A percentile compares a stretch with the other conserved stretches of the same genome.
These are phyloP conservation scores for Apotomis betuletana DNA, from an alignment of 2,888 invertebrate species.

Conservation along the genomic window DNA sequence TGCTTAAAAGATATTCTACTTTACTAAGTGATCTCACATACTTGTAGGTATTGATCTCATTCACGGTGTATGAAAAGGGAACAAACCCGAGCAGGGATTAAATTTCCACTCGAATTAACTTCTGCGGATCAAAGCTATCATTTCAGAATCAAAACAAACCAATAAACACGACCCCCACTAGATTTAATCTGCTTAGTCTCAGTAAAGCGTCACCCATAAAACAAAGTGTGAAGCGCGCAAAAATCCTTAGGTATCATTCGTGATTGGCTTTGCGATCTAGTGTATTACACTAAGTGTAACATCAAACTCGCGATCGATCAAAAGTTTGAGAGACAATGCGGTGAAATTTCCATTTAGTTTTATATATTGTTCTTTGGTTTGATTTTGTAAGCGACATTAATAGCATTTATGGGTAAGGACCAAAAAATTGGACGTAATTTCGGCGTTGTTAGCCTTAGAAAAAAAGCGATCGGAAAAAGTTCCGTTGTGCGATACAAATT, in stretches of 20 bases:
- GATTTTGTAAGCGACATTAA: too few species aligned
- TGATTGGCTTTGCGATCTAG: neutral
- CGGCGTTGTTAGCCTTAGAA: too few species aligned
- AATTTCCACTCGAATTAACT: slow-evolving; percentile 29
- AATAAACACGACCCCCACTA: slow-evolving; percentile 72
- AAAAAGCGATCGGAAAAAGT: too few species aligned
- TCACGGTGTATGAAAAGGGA: slow-evolving; percentile 15
- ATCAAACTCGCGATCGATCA: too few species aligned
- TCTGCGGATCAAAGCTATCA: slow-evolving; percentile 20
- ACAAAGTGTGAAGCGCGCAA: slow-evolving; percentile 76
- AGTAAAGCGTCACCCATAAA: slow-evolving; percentile 79
- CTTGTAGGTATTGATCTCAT: slow-evolving; percentile 4
- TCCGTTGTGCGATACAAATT: too few species aligned
- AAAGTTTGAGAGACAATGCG: too few species aligned
- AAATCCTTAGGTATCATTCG: slow-evolving; percentile 54
- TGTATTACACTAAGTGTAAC: neutral
- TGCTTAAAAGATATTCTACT: too few species aligned
- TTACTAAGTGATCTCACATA: neutral
- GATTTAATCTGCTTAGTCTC: slow-evolving; percentile 80
- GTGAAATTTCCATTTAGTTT: too few species aligned
- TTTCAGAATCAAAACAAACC: slow-evolving; percentile 65
- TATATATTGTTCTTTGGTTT: too few species aligned
- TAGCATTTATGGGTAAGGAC: too few species aligned
- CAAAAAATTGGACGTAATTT: too few species aligned
- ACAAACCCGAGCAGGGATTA: slow-evolving; percentile 19